Evolutionary conservation across 2,113 vertebrate species (phyloP).

Genomic region (Nannospalax galili): DNA sequence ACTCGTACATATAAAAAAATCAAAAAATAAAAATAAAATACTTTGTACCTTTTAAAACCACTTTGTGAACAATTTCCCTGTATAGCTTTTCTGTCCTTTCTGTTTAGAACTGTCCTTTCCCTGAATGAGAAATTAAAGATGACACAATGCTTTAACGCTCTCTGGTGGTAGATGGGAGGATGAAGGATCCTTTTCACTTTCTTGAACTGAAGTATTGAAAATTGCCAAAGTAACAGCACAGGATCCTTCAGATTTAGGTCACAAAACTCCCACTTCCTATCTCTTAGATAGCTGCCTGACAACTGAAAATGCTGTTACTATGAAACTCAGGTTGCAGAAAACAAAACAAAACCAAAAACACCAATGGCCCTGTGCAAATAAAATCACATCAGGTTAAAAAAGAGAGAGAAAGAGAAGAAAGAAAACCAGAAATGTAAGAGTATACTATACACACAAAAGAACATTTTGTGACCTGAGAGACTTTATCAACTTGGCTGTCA

Average conservation of each 20-base stretch:
- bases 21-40: not conserved
- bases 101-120: not conserved
- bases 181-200: not conserved
- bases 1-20: no score
- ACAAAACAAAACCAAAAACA: no score
- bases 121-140: not conserved
- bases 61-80: not conserved
- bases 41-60: not conserved
- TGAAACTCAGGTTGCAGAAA: not conserved
- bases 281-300: not conserved
- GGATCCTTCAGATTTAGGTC: not conserved
- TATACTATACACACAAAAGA: not conserved
- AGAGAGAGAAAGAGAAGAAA: no score
- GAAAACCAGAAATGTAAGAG: not conserved
- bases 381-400: not conserved
- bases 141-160: not conserved
- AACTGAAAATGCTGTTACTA: not conserved
- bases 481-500: not conserved
- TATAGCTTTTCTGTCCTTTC: not conserved
- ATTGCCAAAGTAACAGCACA: not conserved
- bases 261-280: not conserved
- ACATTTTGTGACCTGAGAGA: not conserved
- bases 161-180: fast-evolving
- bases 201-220: not conserved
- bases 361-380: not conserved